These are phyloP conservation scores for Halcyon smyrnensis DNA, from an alignment of 2,797 vertebrate species.

Conservation along the genomic window DNA sequence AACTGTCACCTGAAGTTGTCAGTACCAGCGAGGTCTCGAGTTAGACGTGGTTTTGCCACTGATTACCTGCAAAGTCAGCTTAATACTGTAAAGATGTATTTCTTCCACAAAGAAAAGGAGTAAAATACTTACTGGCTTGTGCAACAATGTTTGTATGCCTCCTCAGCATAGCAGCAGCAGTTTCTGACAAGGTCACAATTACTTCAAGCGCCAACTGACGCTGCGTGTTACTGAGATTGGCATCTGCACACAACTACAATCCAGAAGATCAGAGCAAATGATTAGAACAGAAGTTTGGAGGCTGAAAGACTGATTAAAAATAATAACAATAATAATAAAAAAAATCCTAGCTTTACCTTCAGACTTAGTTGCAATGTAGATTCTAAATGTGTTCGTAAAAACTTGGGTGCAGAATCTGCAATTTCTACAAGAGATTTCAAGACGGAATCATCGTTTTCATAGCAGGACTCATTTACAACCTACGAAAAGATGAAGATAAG, in stretches of 20 bases:
- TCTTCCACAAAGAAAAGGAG: neutral
- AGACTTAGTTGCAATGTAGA: conserved; percentile 94
- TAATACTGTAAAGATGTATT: neutral
- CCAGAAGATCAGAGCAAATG: neutral
- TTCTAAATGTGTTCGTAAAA: conserved; percentile 94
- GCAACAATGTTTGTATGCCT: conserved; percentile 94
- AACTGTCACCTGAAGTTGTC: neutral
- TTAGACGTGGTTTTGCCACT: neutral
- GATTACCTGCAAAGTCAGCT: neutral
- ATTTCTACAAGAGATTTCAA: conserved; percentile 98
- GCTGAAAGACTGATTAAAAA: no score
- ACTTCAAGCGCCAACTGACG: conserved; percentile 96
- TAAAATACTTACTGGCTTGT: conserved; percentile 90
- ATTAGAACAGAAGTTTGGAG: neutral
- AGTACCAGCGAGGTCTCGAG: neutral
- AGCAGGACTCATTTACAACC: conserved; percentile 96
- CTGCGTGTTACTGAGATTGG: conserved; percentile 94
- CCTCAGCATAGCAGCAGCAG: conserved; percentile 96
- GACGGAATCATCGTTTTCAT: conserved; percentile 94
- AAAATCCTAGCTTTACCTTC: conserved; percentile 82
- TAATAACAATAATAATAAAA: no score
- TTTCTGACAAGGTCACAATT: conserved; percentile 96
- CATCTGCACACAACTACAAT: conserved; percentile 91
- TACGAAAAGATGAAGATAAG: conserved; percentile 67
- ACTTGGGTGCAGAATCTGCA: conserved; percentile 96